Conservation (phyloP, 2,113 vertebrate genomes). For the Silurus meridionalis region DNA sequence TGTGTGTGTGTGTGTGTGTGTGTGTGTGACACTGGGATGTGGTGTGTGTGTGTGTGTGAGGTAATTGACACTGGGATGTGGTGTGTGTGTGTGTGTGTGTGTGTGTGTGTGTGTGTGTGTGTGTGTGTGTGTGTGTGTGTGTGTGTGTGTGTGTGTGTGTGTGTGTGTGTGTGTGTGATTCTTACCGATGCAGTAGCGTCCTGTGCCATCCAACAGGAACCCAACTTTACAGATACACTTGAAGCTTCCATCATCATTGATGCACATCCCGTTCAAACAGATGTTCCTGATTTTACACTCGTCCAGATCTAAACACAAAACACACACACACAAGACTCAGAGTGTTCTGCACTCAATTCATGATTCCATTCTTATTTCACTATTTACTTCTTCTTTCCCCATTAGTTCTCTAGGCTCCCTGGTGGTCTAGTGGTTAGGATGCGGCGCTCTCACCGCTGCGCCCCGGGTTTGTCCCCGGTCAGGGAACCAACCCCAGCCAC, state of each 20-base stretch:
- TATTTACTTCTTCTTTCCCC: not conserved
- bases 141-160: no score
- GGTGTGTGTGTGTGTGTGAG: no score
- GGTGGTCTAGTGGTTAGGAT: no score
- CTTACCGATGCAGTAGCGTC: slow-evolving; percentile 76
- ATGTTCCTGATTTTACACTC: slow-evolving; percentile 93
- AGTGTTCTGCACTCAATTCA: not conserved
- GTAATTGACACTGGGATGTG: not conserved
- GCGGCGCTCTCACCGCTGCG: no score
- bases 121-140: not conserved
- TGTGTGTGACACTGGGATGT: no score
- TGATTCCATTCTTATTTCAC: not conserved
- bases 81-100: not conserved
- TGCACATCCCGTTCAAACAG: slow-evolving; percentile 95
- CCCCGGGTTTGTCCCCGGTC: no score
- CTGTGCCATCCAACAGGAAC: slow-evolving; percentile 77
- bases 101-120: not conserved
- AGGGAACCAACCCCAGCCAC: no score
- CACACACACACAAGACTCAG: slow-evolving; percentile 15
- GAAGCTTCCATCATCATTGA: slow-evolving; percentile 97
- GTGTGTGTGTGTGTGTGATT: not conserved
- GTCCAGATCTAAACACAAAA: slow-evolving; percentile 84
- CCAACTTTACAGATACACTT: slow-evolving; percentile 98
- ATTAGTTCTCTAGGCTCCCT: not conserved
- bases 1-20: no score